phyloP scores from a whole-genome alignment of 1,140 invertebrate species.

The Megathymus violae region DNA sequence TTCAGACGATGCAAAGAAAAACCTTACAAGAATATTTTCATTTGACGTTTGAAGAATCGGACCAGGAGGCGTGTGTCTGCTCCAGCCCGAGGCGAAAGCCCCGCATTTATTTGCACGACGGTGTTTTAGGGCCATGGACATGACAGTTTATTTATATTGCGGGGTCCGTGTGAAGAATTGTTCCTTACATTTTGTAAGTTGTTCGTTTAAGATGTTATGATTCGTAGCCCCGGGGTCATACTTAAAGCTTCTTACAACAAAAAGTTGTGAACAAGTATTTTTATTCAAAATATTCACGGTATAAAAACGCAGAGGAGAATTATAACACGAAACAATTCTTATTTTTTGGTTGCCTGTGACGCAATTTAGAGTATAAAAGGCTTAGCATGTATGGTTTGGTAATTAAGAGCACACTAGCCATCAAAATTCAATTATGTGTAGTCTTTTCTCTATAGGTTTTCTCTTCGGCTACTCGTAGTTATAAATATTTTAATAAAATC shows the following conservation, averaged over 20 bases:
- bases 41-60: constrained; percentile 25
- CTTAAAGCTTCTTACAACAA: constrained; percentile 15
- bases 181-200: constrained; percentile 24
- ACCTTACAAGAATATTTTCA: constrained; percentile 14
- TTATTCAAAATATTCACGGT: not conserved
- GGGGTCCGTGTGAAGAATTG: constrained; percentile 33
- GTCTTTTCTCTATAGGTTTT: no score
- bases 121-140: constrained; percentile 30
- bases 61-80: constrained; percentile 8
- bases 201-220: constrained; percentile 25
- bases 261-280: not conserved
- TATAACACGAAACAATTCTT: not conserved
- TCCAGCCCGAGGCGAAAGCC: constrained; percentile 19
- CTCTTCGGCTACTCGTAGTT: no score
- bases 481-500: no score
- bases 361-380: not conserved
- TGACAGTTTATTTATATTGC: constrained; percentile 35
- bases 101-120: constrained; percentile 28
- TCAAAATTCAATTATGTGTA: no score
- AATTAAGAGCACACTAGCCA: no score
- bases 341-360: not conserved
- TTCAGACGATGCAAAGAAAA: constrained; percentile 14
- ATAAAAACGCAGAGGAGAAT: not conserved
- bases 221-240: constrained; percentile 13
- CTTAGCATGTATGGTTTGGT: no score